Evolutionary conservation across 2,888 invertebrate species (phyloP).

Genomic region (Lasioglossum vierecki): DNA sequence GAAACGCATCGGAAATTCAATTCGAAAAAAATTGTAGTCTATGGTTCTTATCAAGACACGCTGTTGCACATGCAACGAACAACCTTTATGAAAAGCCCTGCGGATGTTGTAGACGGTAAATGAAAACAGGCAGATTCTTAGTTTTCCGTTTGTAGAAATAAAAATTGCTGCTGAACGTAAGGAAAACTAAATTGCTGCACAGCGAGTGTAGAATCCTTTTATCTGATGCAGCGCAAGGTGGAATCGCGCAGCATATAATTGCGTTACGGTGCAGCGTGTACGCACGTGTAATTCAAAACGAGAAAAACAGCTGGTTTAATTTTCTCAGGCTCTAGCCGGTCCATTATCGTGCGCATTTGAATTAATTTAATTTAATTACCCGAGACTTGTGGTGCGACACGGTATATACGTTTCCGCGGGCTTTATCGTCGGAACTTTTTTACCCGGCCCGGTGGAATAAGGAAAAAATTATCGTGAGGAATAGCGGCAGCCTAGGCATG

Average conservation of each 20-base stretch:
- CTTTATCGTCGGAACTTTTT: conserved; percentile 6
- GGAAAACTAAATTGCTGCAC: not conserved
- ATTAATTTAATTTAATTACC: conserved; percentile 48
- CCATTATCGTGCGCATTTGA: conserved; percentile 40
- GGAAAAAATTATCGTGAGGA: conserved; percentile 28
- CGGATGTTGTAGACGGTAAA: no score
- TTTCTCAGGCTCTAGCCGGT: not conserved
- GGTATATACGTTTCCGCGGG: conserved; percentile 6
- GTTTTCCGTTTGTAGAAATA: not conserved
- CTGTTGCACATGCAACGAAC: no score
- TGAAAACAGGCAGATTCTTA: no score
- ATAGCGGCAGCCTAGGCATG: conserved; percentile 6
- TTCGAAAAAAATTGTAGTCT: no score
- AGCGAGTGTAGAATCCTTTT: not conserved
- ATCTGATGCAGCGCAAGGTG: not conserved
- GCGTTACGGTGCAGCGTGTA: conserved; percentile 6
- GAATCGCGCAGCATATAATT: not conserved
- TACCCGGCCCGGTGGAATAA: conserved; percentile 6
- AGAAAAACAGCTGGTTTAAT: conserved; percentile 6
- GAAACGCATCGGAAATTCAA: no score
- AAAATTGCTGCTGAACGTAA: not conserved
- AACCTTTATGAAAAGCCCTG: no score
- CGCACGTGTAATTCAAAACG: conserved; percentile 19
- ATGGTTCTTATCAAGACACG: no score
- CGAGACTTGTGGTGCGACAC: conserved; percentile 21